These are phyloP conservation scores for Rostratula benghalensis DNA, from an alignment of 2,113 vertebrate genomes.

Conservation along the genomic window DNA sequence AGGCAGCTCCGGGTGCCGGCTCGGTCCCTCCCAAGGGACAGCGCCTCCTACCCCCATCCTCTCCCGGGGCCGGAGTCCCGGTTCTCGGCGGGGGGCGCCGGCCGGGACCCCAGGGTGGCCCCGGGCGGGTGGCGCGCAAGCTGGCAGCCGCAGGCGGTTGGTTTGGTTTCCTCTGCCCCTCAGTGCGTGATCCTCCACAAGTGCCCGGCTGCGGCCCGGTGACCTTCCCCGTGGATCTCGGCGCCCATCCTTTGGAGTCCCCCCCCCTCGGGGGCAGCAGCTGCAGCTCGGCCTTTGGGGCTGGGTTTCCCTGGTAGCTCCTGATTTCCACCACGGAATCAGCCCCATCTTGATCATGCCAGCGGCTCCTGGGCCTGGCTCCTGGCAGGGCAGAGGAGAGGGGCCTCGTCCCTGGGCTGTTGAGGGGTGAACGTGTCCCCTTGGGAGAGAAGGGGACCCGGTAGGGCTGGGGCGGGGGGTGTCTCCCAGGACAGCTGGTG, in stretches of 20 bases:
- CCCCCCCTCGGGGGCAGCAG: background rate
- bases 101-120: no score
- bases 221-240: background rate
- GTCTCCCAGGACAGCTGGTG: background rate
- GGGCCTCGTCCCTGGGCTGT: background rate
- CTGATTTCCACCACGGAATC: background rate
- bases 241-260: background rate
- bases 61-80: background rate
- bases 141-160: no score
- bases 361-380: background rate
- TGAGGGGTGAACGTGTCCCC: background rate
- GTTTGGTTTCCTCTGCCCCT: background rate
- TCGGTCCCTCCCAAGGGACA: background rate
- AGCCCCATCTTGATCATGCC: background rate
- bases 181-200: background rate
- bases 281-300: background rate
- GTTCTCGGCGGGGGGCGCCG: background rate
- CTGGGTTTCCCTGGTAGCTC: background rate
- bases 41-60: background rate
- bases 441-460: background rate
- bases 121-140: background rate
- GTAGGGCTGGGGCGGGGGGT: background rate
- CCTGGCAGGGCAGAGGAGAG: background rate
- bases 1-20: background rate
- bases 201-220: background rate